A percentile compares a stretch with the other conserved stretches of the same genome.
Conservation (phyloP, 2,797 vertebrate genomes). For the Carapus acus region DNA sequence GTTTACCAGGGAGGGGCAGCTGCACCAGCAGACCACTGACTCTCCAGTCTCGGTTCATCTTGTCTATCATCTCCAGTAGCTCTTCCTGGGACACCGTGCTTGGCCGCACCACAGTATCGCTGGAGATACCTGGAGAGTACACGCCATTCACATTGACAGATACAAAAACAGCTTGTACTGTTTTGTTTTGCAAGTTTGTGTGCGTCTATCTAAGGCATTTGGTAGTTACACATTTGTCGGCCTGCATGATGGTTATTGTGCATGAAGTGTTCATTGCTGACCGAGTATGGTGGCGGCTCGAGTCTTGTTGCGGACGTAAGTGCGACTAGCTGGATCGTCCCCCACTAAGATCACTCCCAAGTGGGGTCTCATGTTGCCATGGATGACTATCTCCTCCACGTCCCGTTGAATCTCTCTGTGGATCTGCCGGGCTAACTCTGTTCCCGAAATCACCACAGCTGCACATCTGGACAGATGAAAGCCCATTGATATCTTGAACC, state of each 20-base stretch:
- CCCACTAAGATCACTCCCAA: conserved; percentile 88
- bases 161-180: not conserved
- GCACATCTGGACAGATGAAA: conserved; percentile 54
- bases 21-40: conserved; percentile 89
- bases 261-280: conserved; percentile 50
- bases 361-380: conserved; percentile 85
- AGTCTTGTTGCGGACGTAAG: conserved; percentile 88
- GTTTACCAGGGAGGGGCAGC: conserved; percentile 86
- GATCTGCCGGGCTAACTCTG: conserved; percentile 80
- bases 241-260: not conserved
- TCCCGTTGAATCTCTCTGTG: conserved; percentile 82
- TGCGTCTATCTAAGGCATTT: not conserved
- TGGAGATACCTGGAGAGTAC: conserved; percentile 80
- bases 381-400: conserved; percentile 76
- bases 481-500: not conserved
- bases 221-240: not conserved
- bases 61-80: conserved; percentile 79
- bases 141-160: conserved; percentile 1
- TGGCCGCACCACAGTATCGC: conserved; percentile 81
- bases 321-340: conserved; percentile 84
- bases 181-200: too few species aligned
- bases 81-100: conserved; percentile 84
- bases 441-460: conserved; percentile 86
- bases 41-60: conserved; percentile 82
- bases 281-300: conserved; percentile 81